A percentile compares a stretch with the other conserved stretches of the same genome.
Evolutionary conservation across 2,113 vertebrate species (phyloP).

Genomic region (Tauraco erythrolophus): DNA sequence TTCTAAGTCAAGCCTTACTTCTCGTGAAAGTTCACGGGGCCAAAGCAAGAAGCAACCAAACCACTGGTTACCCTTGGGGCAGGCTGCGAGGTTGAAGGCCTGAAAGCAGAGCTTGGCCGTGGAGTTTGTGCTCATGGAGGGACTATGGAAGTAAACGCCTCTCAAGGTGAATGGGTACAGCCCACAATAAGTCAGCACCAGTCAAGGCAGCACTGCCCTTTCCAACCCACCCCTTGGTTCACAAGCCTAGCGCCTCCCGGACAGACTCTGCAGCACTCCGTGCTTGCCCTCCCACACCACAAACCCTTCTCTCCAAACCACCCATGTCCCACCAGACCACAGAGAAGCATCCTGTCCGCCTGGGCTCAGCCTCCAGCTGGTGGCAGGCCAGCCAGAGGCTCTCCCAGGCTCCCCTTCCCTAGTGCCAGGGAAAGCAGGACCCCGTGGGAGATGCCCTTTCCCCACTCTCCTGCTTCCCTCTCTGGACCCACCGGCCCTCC

Average conservation of each 20-base stretch:
- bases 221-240: background rate
- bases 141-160: fast-evolving
- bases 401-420: background rate
- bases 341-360: background rate
- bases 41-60: background rate
- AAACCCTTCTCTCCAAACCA: background rate
- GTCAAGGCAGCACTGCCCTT: background rate
- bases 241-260: too few relatives aligned
- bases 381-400: background rate
- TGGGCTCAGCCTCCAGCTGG: fast-evolving
- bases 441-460: background rate
- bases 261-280: background rate
- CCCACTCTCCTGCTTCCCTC: fast-evolving
- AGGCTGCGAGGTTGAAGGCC: fast-evolving
- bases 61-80: background rate
- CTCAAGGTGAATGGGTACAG: fast-evolving
- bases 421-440: background rate
- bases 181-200: background rate
- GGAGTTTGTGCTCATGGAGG: fast-evolving
- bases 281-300: background rate
- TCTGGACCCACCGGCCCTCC: background rate
- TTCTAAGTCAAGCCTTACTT: background rate
- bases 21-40: background rate
- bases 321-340: fast-evolving
- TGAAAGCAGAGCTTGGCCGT: background rate